phyloP scores from a whole-genome alignment of 2,888 invertebrate genomes.

The Caenorhabditis imperialis region DNA sequence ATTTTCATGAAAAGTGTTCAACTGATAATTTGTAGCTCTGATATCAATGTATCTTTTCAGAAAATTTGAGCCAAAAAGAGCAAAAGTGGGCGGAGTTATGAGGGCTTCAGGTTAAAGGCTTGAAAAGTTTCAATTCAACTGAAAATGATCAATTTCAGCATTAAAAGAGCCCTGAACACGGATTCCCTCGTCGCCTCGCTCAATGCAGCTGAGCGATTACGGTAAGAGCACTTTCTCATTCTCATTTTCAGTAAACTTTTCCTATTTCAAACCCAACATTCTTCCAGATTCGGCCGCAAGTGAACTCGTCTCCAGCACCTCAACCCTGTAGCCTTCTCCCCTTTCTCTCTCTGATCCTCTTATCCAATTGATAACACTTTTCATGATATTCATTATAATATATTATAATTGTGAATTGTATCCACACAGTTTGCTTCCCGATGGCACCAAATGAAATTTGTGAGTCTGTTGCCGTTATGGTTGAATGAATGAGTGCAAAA shows the following conservation, averaged over 20 bases:
- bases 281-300: slow-evolving; percentile 30
- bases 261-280: too few species aligned
- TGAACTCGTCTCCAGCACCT: slow-evolving; percentile 1
- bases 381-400: too few species aligned
- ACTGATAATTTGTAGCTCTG: too few species aligned
- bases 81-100: too few species aligned
- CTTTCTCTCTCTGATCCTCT: background rate
- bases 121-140: too few species aligned
- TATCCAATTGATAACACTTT: background rate
- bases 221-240: slow-evolving; percentile 28
- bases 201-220: slow-evolving; percentile 65
- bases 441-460: slow-evolving; percentile 20
- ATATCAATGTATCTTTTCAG: too few species aligned
- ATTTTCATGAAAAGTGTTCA: too few species aligned
- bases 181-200: slow-evolving; percentile 59
- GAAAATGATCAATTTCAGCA: slow-evolving; percentile 27
- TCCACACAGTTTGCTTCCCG: background rate
- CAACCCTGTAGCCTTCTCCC: background rate
- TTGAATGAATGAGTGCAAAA: background rate
- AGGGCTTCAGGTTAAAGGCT: too few species aligned
- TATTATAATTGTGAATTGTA: too few species aligned
- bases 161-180: slow-evolving; percentile 55
- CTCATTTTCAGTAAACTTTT: background rate
- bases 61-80: too few species aligned
- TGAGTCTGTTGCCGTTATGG: slow-evolving; percentile 22